Percentiles rank a stretch among this genome's conserved stretches.
These are phyloP conservation scores for Pempheris klunzingeri DNA, from an alignment of 2,797 vertebrate species.

Conservation along the genomic window DNA sequence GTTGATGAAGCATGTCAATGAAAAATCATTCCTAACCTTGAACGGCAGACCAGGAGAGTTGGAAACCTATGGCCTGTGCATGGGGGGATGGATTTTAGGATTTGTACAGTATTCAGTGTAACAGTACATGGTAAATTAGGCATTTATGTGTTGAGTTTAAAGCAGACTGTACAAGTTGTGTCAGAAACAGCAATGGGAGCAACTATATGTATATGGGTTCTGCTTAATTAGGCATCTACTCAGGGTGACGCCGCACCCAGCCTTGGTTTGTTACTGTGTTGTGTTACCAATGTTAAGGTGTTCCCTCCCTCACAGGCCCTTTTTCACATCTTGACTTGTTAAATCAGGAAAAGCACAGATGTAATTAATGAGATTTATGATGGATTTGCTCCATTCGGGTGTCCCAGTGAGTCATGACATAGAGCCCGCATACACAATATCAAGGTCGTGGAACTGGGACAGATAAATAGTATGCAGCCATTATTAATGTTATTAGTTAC, in stretches of 20 bases:
- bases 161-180: constrained; percentile 7
- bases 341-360: constrained; percentile 8
- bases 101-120: constrained; percentile 31
- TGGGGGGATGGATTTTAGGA: constrained; percentile 64
- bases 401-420: constrained; percentile 17
- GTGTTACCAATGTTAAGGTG: background rate
- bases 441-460: constrained; percentile 10
- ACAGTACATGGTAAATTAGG: constrained; percentile 22
- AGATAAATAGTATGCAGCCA: background rate
- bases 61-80: constrained; percentile 1
- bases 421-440: background rate
- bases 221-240: too few relatives aligned
- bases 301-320: background rate
- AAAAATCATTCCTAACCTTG: constrained; percentile 40
- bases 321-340: background rate
- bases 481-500: constrained; percentile 14
- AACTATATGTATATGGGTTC: background rate
- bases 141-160: constrained; percentile 43
- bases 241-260: background rate
- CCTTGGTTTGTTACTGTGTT: background rate
- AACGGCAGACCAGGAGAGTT: constrained; percentile 21
- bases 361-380: constrained; percentile 6
- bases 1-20: constrained; percentile 49
- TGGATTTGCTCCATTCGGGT: constrained; percentile 25
- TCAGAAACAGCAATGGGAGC: constrained; percentile 14